Percentiles rank a stretch among this genome's conserved stretches.
phyloP scores from a whole-genome alignment of 2,797 vertebrate species.

The Hephaestus fuliginosus region DNA sequence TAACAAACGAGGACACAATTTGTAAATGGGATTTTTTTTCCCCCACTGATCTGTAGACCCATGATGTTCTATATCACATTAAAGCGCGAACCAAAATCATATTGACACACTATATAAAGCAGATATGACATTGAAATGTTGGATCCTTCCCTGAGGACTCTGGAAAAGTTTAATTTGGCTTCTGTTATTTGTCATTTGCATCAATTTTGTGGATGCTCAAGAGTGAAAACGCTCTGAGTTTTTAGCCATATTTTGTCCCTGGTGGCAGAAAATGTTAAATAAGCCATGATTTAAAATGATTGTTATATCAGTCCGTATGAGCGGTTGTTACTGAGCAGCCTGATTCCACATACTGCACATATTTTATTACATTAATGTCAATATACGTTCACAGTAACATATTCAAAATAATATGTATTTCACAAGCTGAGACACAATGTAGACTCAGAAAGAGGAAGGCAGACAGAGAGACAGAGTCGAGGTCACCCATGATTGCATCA shows the following conservation, averaged over 20 bases:
- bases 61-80: slow-evolving; percentile 81
- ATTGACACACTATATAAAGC: slow-evolving; percentile 60
- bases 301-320: slow-evolving; percentile 9
- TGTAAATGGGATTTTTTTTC: slow-evolving; percentile 83
- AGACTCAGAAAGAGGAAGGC: background rate
- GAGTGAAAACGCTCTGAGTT: slow-evolving; percentile 37
- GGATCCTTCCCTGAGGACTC: slow-evolving; percentile 49
- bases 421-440: background rate
- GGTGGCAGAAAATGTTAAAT: slow-evolving; percentile 21
- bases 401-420: background rate
- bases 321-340: slow-evolving; percentile 1
- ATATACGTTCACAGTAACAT: background rate
- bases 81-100: slow-evolving; percentile 79
- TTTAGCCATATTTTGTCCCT: slow-evolving; percentile 46
- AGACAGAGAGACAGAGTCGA: slow-evolving; percentile 19
- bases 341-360: background rate
- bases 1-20: slow-evolving; percentile 88
- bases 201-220: slow-evolving; percentile 48
- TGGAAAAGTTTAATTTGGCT: slow-evolving; percentile 47
- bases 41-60: slow-evolving; percentile 64
- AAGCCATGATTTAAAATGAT: slow-evolving; percentile 37
- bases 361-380: background rate
- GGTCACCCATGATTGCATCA: slow-evolving; percentile 46
- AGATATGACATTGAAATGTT: slow-evolving; percentile 67
- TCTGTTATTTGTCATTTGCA: slow-evolving; percentile 46